Conservation (phyloP, 2,797 vertebrate genomes). For the Triplophysa bombifrons region DNA sequence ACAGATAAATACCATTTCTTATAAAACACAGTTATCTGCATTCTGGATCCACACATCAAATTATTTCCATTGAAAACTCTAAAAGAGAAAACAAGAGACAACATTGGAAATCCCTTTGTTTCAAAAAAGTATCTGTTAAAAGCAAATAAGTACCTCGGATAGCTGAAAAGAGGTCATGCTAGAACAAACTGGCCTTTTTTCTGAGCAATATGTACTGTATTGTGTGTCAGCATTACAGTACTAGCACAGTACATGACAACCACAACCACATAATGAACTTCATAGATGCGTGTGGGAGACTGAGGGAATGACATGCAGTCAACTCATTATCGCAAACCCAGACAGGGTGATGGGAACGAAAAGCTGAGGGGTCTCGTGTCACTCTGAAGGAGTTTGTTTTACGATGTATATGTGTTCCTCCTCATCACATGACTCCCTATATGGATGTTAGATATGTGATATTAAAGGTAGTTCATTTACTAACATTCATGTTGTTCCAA, state of each 20-base stretch:
- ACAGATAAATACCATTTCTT: too few relatives aligned
- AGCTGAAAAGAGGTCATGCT: slow-evolving; percentile 12
- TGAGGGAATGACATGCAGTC: not conserved
- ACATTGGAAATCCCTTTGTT: slow-evolving; percentile 17
- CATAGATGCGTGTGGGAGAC: not conserved
- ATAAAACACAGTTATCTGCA: slow-evolving; percentile 16
- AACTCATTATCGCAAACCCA: not conserved
- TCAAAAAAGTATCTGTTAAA: slow-evolving; percentile 13
- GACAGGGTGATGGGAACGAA: not conserved
- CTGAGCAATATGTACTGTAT: not conserved
- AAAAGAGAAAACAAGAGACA: slow-evolving; percentile 21
- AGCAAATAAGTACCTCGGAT: slow-evolving; percentile 44
- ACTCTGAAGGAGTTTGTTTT: not conserved
- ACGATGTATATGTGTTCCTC: too few relatives aligned
- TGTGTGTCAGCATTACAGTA: not conserved
- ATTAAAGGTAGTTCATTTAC: not conserved
- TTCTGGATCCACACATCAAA: slow-evolving; percentile 13
- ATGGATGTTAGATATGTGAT: too few relatives aligned
- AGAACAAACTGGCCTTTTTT: slow-evolving; percentile 16
- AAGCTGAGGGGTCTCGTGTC: not conserved
- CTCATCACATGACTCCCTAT: too few relatives aligned
- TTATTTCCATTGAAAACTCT: slow-evolving; percentile 33
- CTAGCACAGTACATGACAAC: not conserved
- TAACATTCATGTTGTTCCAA: too few relatives aligned
- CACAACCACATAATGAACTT: not conserved